phyloP scores from a whole-genome alignment of 1,140 invertebrate genomes.

The Drosophila ananassae region DNA sequence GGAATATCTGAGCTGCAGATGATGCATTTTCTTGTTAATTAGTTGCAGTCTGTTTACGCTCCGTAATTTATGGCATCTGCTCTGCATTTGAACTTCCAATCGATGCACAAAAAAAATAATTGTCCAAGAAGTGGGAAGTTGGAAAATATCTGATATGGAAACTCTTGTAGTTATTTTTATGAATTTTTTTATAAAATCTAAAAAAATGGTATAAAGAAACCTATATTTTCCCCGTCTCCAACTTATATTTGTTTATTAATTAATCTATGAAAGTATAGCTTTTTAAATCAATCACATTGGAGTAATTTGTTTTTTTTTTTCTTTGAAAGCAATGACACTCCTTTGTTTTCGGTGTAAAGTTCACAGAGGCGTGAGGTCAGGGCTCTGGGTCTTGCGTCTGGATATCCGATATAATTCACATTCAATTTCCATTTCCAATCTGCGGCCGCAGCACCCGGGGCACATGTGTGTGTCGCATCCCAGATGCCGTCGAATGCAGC shows the following conservation, averaged over 20 bases:
- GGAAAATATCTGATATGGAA: no score
- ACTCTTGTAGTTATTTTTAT: no score
- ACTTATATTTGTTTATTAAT: no score
- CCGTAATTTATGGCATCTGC: slow-evolving; percentile 67
- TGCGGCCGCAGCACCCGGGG: slow-evolving; percentile 37
- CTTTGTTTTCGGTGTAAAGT: slow-evolving; percentile 24
- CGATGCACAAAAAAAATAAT: slow-evolving; percentile 1
- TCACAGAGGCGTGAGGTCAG: slow-evolving; percentile 53
- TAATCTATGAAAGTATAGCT: no score
- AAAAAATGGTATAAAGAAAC: no score
- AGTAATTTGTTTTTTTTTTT: no score
- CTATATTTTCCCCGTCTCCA: no score
- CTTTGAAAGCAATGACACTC: no score
- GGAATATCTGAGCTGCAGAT: slow-evolving; percentile 42
- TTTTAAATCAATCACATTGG: no score
- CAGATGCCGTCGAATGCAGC: slow-evolving; percentile 56
- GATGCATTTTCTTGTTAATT: slow-evolving; percentile 74
- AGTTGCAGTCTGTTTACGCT: slow-evolving; percentile 76
- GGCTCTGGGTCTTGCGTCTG: slow-evolving; percentile 28
- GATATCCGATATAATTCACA: slow-evolving; percentile 70
- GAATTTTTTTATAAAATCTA: no score
- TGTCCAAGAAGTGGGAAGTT: background rate
- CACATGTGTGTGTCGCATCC: slow-evolving; percentile 57
- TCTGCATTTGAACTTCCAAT: slow-evolving; percentile 1
- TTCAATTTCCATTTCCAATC: slow-evolving; percentile 75